Evolutionary conservation across 2,888 invertebrate genomes (phyloP), one percentile per base, ranked within the genome.

Genomic region (Cheilosia urbana): DNA sequence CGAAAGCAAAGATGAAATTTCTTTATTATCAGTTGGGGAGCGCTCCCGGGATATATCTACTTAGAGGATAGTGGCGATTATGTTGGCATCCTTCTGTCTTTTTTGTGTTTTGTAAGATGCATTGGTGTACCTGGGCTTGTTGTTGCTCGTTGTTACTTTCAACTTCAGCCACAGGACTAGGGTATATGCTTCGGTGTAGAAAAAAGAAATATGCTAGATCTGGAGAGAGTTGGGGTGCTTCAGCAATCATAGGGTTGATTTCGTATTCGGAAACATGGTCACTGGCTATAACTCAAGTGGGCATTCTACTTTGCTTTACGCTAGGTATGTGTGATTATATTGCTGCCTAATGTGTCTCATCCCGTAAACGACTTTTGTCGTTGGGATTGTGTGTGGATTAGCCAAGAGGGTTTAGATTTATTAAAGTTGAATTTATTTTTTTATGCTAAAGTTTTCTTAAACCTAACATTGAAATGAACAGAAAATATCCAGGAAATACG

Each of bases 221-320:
- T 27, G 42, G n/a, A 2, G 27, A n/a, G 27, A 49, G 21, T 51
- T 2, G 37, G 17, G 27, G 45, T 24, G 45, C 40, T 7, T 2
- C 0, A 47, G 19, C 47, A 47, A 21, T 62, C 40, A 19, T 24
- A 21, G 34, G 19, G 53, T 24, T 49, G 45, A 77, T 72, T 72
- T 82, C 40, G 66, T 78, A 83, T 83, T 73, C 83, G 42, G 55
- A 73, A 62, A 73, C 78, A 83, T 63, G 49, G 49, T 57, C 62
- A n/a, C 37, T 45, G 58, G 78, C 72, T 62, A 78, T 78, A 78
- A 78, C 55, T 83, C 68, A 68, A 73, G 72, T 63, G 42, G 57
- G 45, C 55, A 68, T 73, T 68, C 71, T 34, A 37, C 57, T 63
- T 47, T 9, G 42, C 45, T 53, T 58, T 34, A 60, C 24, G 21